Percentiles rank a stretch among this genome's conserved stretches.
Evolutionary conservation across 2,888 invertebrate genomes (phyloP).

Genomic region (Galerucella nymphaeae): DNA sequence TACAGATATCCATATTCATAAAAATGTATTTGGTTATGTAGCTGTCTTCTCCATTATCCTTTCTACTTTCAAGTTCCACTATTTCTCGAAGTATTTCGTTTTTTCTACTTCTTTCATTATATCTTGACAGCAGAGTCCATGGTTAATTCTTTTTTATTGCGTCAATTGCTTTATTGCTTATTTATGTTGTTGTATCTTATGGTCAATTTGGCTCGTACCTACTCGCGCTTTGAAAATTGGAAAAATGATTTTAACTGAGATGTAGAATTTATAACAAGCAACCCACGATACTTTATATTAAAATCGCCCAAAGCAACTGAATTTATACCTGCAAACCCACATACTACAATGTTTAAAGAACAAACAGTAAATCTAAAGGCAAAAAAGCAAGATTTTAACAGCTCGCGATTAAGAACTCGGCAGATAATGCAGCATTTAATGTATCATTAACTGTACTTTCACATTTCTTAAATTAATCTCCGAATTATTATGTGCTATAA

Average conservation of each 20-base stretch:
- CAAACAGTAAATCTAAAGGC: neutral
- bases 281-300: neutral
- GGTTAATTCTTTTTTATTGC: too few relatives aligned
- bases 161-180: too few relatives aligned
- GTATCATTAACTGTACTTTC: conserved; percentile 6
- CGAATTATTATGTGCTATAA: conserved; percentile 4
- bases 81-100: too few relatives aligned
- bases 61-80: too few relatives aligned
- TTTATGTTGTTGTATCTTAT: too few relatives aligned
- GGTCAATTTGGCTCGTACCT: too few relatives aligned
- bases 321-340: neutral
- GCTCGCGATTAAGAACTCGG: neutral
- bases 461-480: neutral
- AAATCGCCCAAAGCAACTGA: neutral
- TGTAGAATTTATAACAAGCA: neutral
- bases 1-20: too few relatives aligned
- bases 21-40: too few relatives aligned
- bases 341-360: neutral
- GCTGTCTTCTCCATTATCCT: too few relatives aligned
- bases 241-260: neutral
- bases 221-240: neutral
- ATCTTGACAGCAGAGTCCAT: too few relatives aligned
- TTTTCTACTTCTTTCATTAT: too few relatives aligned
- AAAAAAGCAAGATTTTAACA: neutral
- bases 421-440: neutral